Percentiles rank a stretch among this genome's conserved stretches.
These are phyloP conservation scores for Ariolimax columbianus DNA, from an alignment of 2,888 invertebrate genomes.

Conservation along the genomic window DNA sequence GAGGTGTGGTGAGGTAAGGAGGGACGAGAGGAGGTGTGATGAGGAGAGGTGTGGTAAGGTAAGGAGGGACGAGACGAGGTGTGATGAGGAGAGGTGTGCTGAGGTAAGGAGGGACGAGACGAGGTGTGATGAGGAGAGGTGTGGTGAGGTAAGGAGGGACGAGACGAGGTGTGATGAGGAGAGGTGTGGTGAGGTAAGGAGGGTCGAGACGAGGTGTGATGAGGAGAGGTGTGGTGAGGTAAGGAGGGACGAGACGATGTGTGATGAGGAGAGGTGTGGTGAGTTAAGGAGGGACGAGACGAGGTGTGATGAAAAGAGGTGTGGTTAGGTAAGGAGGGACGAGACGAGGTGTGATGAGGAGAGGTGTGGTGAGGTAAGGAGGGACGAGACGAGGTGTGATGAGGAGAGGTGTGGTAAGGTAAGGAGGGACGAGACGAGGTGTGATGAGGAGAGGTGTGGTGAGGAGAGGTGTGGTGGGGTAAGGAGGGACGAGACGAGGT, in stretches of 20 bases:
- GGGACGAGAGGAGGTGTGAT: conserved; percentile 21
- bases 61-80: not conserved
- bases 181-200: conserved; percentile 11
- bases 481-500: conserved; percentile 23
- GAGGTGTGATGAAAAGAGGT: conserved; percentile 19
- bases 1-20: conserved; percentile 1
- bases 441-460: conserved; percentile 23
- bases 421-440: conserved; percentile 3
- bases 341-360: not conserved
- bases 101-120: no score
- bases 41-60: conserved; percentile 4
- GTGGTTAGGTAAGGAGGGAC: not conserved
- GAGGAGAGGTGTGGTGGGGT: conserved; percentile 26
- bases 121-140: no score
- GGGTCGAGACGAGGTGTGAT: conserved; percentile 27
- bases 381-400: not conserved
- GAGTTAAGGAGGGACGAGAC: not conserved
- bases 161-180: conserved; percentile 31
- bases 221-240: not conserved
- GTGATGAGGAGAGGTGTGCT: not conserved
- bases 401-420: not conserved
- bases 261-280: not conserved
- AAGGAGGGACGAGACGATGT: not conserved
- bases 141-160: not conserved
- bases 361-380: not conserved